A percentile compares a stretch with the other conserved stretches of the same genome.
These are phyloP conservation scores for Staurois parvus DNA, from an alignment of 2,797 vertebrate genomes.

Conservation along the genomic window DNA sequence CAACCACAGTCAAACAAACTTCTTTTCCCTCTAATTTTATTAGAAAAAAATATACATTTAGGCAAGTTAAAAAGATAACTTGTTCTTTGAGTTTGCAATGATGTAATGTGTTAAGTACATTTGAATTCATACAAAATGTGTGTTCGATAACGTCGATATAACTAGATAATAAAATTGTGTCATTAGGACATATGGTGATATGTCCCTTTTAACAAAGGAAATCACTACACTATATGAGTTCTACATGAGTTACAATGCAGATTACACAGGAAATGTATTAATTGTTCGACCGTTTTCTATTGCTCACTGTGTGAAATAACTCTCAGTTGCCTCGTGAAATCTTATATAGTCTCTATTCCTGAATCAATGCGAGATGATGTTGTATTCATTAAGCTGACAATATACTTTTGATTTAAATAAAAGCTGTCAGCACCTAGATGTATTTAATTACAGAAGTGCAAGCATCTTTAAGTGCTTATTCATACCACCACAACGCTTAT, in stretches of 20 bases:
- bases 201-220: not conserved
- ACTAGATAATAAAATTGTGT: no score
- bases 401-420: not conserved
- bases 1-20: no score
- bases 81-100: no score
- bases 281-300: not conserved
- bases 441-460: not conserved
- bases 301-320: not conserved
- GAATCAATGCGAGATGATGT: not conserved
- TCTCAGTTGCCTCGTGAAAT: not conserved
- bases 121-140: no score
- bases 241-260: not conserved
- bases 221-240: not conserved
- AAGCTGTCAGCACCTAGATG: not conserved
- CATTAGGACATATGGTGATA: no score
- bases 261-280: slow-evolving; percentile 3
- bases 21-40: no score
- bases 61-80: no score
- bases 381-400: not conserved
- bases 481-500: no score
- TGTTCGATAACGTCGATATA: no score
- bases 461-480: no score
- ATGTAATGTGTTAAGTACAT: no score
- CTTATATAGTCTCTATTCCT: not conserved
- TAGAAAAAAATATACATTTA: no score